These are phyloP conservation scores for Amphipoea oculea DNA, from an alignment of 2,888 invertebrate species.

Conservation along the genomic window DNA sequence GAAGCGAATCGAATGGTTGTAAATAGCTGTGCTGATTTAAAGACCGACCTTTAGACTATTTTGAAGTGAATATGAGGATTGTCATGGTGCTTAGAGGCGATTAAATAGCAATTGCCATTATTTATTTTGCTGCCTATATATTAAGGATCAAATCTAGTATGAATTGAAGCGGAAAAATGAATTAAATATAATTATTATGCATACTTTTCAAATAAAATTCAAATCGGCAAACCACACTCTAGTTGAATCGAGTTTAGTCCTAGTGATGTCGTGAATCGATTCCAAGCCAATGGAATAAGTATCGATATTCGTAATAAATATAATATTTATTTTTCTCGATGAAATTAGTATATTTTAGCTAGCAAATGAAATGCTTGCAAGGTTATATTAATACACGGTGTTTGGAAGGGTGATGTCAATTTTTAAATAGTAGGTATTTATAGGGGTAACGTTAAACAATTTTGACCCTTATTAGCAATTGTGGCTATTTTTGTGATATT, in stretches of 20 bases:
- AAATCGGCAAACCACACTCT: slow-evolving; percentile 16
- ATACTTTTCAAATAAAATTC: background rate
- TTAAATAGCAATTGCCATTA: slow-evolving; percentile 37
- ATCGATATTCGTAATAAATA: slow-evolving; percentile 56
- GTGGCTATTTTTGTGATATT: slow-evolving; percentile 1
- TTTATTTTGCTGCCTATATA: slow-evolving; percentile 37
- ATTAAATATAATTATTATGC: slow-evolving; percentile 6
- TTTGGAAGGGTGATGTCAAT: slow-evolving; percentile 19
- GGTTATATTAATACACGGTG: slow-evolving; percentile 36
- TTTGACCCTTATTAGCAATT: background rate
- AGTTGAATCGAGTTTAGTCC: slow-evolving; percentile 39
- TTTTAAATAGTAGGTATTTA: background rate
- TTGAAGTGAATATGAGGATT: slow-evolving; percentile 4
- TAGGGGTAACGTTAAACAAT: background rate
- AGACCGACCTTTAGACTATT: background rate
- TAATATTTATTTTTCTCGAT: slow-evolving; percentile 64
- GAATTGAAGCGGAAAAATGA: slow-evolving; percentile 20
- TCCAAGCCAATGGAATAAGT: slow-evolving; percentile 22
- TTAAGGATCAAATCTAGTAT: slow-evolving; percentile 26
- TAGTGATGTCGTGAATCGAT: slow-evolving; percentile 54
- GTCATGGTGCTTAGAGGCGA: slow-evolving; percentile 44
- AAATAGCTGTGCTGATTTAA: background rate
- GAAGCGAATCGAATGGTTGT: background rate
- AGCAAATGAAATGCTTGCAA: slow-evolving; percentile 61
- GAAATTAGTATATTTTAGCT: slow-evolving; percentile 56